Evolutionary conservation across 92 coral and sea anemone species (phyloP), one percentile per base, ranked within the genome.

Genomic region (Montipora capitata): DNA sequence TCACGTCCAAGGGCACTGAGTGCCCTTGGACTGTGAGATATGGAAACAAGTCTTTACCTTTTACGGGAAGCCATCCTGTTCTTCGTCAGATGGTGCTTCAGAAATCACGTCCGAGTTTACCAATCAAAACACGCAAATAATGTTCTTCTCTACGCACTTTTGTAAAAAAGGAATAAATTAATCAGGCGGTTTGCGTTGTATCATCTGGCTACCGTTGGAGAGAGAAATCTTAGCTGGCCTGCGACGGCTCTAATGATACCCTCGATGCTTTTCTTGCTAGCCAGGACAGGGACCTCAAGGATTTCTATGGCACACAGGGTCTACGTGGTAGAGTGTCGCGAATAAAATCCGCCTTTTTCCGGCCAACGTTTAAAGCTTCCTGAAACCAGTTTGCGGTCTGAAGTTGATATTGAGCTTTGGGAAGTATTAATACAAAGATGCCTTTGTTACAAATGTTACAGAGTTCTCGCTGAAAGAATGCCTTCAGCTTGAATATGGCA

Each of bases 281-380:
- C 35, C 35, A 27, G 35, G 35, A 27, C 35, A 1, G 35, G 35
- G 35, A 27, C 35, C 35, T 27, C 35, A 27, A 54, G 61, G 3
- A 8, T 54, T 54, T 45, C 18, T 3, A 72, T 10, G 14, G 15
- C 15, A 15, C 14, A 12, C 15, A 69, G 0, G 12, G 52, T 51
- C 43, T 79, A 54, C 85, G 77, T 81, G 85, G 77, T 62, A 54
- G 77, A 81, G 52, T 68, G 75, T 51, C 3, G 4, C 40, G 10
- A 14, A 0, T 11, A 3, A 51, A 39, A 14, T 54, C 51, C 52
- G 16, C 77, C 77, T 39, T 35, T 66, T 39, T 51, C 54, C 77
- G 15, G 40, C 52, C 54, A 51, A 11, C 74, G 13, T 51, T 73
- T 66, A 39, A 45, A 44, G 67, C 17, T 81, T 81, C 85, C 76